Conservation (phyloP, 2,888 invertebrate species). For the Hirudinaria manillensis region DNA sequence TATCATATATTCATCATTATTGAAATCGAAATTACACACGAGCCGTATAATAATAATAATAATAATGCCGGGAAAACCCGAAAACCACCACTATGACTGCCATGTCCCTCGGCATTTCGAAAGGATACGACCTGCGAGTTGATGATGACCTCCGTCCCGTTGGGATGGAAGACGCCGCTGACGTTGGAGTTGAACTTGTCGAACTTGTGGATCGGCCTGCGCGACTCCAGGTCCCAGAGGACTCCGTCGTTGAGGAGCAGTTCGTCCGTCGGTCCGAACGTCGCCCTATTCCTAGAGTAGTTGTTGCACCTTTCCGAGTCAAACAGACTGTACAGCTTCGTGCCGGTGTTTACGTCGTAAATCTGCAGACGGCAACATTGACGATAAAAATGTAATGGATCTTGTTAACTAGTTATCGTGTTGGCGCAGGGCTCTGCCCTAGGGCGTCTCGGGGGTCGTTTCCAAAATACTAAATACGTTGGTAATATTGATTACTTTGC, state of each 20-base stretch:
- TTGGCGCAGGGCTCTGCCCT: too few relatives aligned
- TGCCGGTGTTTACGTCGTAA: slow-evolving; percentile 79
- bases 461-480: too few relatives aligned
- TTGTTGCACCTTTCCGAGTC: slow-evolving; percentile 77
- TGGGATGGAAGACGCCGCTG: slow-evolving; percentile 92
- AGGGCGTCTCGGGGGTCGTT: too few relatives aligned
- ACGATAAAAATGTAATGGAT: neutral
- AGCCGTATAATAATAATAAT: neutral
- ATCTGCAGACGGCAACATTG: slow-evolving; percentile 57
- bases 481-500: too few relatives aligned
- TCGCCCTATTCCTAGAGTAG: slow-evolving; percentile 86
- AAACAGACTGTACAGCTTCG: slow-evolving; percentile 67
- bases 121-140: slow-evolving; percentile 76
- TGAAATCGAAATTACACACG: neutral
- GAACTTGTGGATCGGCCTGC: slow-evolving; percentile 86
- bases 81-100: neutral
- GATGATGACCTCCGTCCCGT: slow-evolving; percentile 88
- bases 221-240: slow-evolving; percentile 79
- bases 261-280: slow-evolving; percentile 87
- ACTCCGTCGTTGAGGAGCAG: slow-evolving; percentile 91
- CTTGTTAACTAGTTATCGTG: too few relatives aligned
- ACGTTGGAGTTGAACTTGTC: slow-evolving; percentile 92
- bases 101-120: too few relatives aligned
- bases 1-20: slow-evolving; percentile 2
- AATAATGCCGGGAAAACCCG: neutral